phyloP scores from a whole-genome alignment of 2,888 invertebrate species.

The Stomorhina lunata region DNA sequence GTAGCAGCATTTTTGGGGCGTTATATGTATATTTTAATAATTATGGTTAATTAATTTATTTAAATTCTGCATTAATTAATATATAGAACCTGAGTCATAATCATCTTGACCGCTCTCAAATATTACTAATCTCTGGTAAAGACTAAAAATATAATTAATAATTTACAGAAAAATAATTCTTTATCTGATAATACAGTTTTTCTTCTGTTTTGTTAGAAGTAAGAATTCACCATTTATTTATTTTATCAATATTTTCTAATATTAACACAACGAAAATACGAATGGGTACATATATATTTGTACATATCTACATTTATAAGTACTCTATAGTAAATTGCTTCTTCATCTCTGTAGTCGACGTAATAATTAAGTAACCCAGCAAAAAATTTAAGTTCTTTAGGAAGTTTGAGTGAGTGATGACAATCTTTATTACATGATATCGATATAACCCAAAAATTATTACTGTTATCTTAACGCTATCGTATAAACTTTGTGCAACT shows the following conservation, averaged over 20 bases:
- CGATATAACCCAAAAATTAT: too few relatives aligned
- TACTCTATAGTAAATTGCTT: background rate
- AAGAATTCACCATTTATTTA: constrained; percentile 5
- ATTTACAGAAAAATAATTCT: too few relatives aligned
- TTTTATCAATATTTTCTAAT: constrained; percentile 21
- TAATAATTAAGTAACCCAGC: constrained; percentile 9
- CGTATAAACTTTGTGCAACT: too few relatives aligned
- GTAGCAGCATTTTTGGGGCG: too few relatives aligned
- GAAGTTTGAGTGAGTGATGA: too few relatives aligned
- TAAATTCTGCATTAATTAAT: too few relatives aligned
- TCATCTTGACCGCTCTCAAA: background rate
- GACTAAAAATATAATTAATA: background rate
- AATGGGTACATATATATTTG: background rate
- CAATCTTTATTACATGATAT: too few relatives aligned
- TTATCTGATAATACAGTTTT: too few relatives aligned
- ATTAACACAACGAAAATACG: background rate
- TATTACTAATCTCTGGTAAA: background rate
- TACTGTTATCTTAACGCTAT: too few relatives aligned
- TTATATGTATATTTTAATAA: too few relatives aligned
- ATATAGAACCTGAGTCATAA: background rate
- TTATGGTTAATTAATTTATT: too few relatives aligned
- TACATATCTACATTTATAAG: background rate
- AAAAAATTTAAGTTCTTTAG: too few relatives aligned
- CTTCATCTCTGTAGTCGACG: background rate
- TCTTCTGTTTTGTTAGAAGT: background rate